Evolutionary conservation across 1,140 invertebrate species (phyloP).

Genomic region (Yoshiicerus persimilis): DNA sequence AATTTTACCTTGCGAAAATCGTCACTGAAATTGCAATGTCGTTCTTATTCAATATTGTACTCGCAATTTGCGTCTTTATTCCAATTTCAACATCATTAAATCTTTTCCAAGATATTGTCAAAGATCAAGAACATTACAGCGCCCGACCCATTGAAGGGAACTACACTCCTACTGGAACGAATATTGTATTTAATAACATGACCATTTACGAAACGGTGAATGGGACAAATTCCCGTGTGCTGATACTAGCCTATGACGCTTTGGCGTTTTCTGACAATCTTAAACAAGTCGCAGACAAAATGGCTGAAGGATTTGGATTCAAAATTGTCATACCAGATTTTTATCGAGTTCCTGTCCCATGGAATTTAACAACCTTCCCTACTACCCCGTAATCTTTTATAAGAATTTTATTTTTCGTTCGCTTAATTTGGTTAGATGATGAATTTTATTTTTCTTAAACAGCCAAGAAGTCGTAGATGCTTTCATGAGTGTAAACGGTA

Average conservation of each 20-base stretch:
- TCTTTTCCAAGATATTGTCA: constrained; percentile 5
- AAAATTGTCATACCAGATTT: constrained; percentile 37
- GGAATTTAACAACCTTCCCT: too few species aligned
- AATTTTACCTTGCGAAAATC: too few species aligned
- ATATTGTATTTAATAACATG: constrained; percentile 11
- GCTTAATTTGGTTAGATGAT: too few species aligned
- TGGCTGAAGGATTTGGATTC: constrained; percentile 26
- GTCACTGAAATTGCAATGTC: too few species aligned
- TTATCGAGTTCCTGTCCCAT: neutral
- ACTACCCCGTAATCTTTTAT: too few species aligned
- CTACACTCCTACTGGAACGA: constrained; percentile 19
- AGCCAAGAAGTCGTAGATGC: too few species aligned
- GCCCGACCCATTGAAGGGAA: neutral
- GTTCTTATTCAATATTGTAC: too few species aligned
- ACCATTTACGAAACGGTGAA: constrained; percentile 8
- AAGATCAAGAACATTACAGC: too few species aligned
- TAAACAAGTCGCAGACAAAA: constrained; percentile 32
- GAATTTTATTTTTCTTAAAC: too few species aligned
- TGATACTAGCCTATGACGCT: constrained; percentile 38
- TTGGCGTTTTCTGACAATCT: constrained; percentile 32
- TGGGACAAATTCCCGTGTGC: neutral
- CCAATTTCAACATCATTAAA: neutral
- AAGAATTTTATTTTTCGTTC: too few species aligned
- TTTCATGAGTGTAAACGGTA: too few species aligned
- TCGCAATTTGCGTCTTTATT: too few species aligned